phyloP scores from a whole-genome alignment of 2,888 invertebrate species.

The Sisyra nigra region DNA sequence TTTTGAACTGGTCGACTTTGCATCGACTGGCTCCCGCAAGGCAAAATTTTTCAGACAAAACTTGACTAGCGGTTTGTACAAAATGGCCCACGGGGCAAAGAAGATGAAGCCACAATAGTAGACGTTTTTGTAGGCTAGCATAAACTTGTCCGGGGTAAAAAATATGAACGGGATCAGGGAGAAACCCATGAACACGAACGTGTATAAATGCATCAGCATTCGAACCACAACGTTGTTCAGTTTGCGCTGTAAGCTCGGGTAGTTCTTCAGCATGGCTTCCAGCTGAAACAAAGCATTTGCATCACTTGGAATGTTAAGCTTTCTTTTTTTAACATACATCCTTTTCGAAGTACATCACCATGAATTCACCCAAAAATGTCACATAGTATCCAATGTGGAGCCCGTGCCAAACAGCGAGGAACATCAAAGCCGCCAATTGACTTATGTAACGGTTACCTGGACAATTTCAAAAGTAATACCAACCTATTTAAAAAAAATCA shows the following conservation, averaged over 20 bases:
- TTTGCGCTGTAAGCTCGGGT: slow-evolving; percentile 29
- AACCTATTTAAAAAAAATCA: not conserved
- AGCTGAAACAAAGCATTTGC: slow-evolving; percentile 25
- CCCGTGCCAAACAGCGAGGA: slow-evolving; percentile 94
- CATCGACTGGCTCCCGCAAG: too few species aligned
- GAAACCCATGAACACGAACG: slow-evolving; percentile 72
- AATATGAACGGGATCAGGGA: slow-evolving; percentile 59
- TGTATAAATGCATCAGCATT: slow-evolving; percentile 43
- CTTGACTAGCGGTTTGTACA: too few species aligned
- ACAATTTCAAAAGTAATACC: not conserved
- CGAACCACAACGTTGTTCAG: slow-evolving; percentile 27
- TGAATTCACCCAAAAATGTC: slow-evolving; percentile 82
- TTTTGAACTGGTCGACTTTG: too few species aligned
- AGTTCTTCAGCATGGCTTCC: slow-evolving; percentile 35
- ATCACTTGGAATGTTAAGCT: not conserved
- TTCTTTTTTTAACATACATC: slow-evolving; percentile 39
- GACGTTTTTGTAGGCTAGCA: slow-evolving; percentile 40
- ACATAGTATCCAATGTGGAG: slow-evolving; percentile 87
- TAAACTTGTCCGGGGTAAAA: slow-evolving; percentile 52
- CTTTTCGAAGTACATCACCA: slow-evolving; percentile 72
- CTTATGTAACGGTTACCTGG: slow-evolving; percentile 34
- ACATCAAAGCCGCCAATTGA: slow-evolving; percentile 65
- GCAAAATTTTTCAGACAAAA: too few species aligned
- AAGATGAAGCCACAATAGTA: slow-evolving; percentile 54
- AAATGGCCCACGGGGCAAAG: slow-evolving; percentile 26